phyloP scores from a whole-genome alignment of 2,888 invertebrate species.

The Lottia gigantea region DNA sequence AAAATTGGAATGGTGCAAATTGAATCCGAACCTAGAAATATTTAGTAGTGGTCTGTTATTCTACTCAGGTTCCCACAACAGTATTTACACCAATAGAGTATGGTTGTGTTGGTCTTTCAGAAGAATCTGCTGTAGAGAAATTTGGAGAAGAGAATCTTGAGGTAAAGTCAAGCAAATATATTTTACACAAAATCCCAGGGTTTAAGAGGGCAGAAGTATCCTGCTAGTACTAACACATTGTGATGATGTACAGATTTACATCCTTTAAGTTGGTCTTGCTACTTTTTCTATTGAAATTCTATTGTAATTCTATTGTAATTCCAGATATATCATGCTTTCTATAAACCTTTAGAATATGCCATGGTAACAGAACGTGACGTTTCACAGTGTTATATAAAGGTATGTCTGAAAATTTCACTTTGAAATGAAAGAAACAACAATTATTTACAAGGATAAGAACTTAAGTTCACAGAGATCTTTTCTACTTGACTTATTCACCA shows the following conservation, averaged over 20 bases:
- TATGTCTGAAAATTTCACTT: conserved; percentile 25
- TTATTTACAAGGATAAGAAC: no score
- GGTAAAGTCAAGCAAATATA: conserved; percentile 29
- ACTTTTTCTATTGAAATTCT: not conserved
- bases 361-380: conserved; percentile 41
- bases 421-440: no score
- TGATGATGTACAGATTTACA: no score
- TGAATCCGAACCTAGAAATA: no score
- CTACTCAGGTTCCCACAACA: conserved; percentile 53
- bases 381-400: conserved; percentile 60
- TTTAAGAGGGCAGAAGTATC: no score
- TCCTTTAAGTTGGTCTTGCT: no score
- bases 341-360: conserved; percentile 55
- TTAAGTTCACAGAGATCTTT: no score
- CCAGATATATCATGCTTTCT: conserved; percentile 59
- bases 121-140: conserved; percentile 50
- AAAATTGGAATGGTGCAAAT: no score
- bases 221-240: no score
- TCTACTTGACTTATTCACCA: no score
- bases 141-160: conserved; percentile 55
- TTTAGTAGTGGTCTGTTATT: no score
- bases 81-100: conserved; percentile 65
- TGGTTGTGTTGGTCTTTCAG: conserved; percentile 56
- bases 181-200: no score
- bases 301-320: conserved; percentile 6